Evolutionary conservation across 1,140 invertebrate genomes (phyloP), one percentile per base, ranked within the genome.

Genomic region (Galleria mellonella): DNA sequence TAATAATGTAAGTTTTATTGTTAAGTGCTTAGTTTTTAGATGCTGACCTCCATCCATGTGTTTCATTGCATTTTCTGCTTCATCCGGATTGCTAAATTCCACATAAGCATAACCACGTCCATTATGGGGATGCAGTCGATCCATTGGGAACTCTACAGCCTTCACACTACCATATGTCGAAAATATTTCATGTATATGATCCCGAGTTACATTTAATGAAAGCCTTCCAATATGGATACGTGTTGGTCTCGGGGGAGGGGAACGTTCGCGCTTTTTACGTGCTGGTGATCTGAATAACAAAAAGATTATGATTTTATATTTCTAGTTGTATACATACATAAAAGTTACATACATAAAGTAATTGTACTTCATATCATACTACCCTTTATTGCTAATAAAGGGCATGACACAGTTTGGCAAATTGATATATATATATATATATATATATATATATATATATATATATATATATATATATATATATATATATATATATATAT

Each of bases 51-150:
- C 98, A 88, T 99, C 97, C 98, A 99, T 99, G 65, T 99, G 96
- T 84, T 98, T 99, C 91, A 99, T 96, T 0, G 98, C 98, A 87
- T 97, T 97, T 83, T 98, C 97, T 27, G 97, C 97, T 84, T 98
- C 97, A 65, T 98, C 97, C 0, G 96, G 87, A 47, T 92, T 97
- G 55, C 92, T 93, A 86, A 94, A 99, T 67, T 99, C 97, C 5
- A 99, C 93, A 79, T 98, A 99, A 5, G 95, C 96, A 88, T 96
- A 96, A 9, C 97, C 96, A 15, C 94, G 89, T 13, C 94, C 93
- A 54, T 96, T 89, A 71, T 95, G 92, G 0, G 92, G 90, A 83
- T 98, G 96, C 30, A 93, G 87, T 49, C 96, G 91, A 62, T 99
- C 97, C 42, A 91, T 89, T 0, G 94, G 93, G 64, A 98, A 94